Percentiles rank a stretch among this genome's conserved stretches.
These are phyloP conservation scores for Drosophila novamexicana DNA, from an alignment of 1,140 invertebrate genomes.

Conservation along the genomic window DNA sequence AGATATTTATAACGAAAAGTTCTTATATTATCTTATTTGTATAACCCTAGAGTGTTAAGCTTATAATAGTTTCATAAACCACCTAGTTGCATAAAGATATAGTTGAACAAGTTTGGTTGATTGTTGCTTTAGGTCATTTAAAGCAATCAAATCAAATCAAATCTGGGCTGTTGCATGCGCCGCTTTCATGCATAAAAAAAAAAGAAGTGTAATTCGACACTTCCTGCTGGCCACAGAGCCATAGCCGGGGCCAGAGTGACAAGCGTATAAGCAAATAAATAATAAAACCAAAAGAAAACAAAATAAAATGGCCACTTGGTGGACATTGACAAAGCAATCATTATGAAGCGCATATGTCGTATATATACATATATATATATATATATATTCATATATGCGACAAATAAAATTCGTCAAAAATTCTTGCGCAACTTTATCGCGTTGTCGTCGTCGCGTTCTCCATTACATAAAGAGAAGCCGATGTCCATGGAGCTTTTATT, in stretches of 20 bases:
- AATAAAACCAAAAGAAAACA: conserved; percentile 53
- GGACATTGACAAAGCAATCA: conserved; percentile 28
- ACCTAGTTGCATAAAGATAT: too few relatives aligned
- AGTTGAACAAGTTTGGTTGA: neutral
- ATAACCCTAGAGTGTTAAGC: neutral
- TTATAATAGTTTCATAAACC: neutral
- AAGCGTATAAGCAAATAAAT: conserved; percentile 63
- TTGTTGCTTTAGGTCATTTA: conserved; percentile 1
- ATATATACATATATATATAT: conserved; percentile 8
- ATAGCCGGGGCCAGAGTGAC: conserved; percentile 19
- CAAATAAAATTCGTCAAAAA: conserved; percentile 53
- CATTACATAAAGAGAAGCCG: conserved; percentile 60
- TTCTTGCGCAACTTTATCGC: conserved; percentile 63
- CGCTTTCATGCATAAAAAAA: conserved; percentile 41
- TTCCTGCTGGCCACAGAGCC: conserved; percentile 59
- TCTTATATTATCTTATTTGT: neutral
- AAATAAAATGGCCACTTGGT: conserved; percentile 70
- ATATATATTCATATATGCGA: conserved; percentile 16
- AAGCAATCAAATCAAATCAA: conserved; percentile 14
- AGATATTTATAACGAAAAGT: too few relatives aligned
- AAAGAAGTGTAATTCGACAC: conserved; percentile 60
- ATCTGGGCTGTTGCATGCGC: conserved; percentile 49
- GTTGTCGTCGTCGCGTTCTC: conserved; percentile 27
- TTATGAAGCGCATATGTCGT: conserved; percentile 7
- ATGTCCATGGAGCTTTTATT: conserved; percentile 6